Evolutionary conservation across 2,113 vertebrate species (phyloP).

Genomic region (Pardalotus punctatus): DNA sequence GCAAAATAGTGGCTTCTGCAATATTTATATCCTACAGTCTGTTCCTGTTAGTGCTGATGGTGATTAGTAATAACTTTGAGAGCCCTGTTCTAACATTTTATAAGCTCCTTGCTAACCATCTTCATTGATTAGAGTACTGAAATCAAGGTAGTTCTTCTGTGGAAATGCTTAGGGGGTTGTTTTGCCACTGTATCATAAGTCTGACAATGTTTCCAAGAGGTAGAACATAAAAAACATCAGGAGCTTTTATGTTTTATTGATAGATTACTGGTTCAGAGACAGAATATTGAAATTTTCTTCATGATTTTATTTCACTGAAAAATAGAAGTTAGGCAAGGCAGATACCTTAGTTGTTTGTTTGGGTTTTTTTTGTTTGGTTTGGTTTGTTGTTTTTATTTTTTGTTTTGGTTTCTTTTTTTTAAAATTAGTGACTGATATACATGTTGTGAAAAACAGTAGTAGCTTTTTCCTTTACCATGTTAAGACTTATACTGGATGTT

Average conservation of each 20-base stretch:
- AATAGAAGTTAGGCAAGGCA: not conserved
- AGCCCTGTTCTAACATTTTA: not conserved
- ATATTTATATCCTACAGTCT: not conserved
- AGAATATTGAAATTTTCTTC: not conserved
- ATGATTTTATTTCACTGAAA: not conserved
- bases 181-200: not conserved
- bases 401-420: not conserved
- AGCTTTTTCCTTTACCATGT: not conserved
- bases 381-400: rapidly evolving
- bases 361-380: no score
- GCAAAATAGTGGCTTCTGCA: not conserved
- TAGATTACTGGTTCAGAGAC: not conserved
- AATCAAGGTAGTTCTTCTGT: not conserved
- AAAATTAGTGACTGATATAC: not conserved
- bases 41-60: not conserved
- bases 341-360: rapidly evolving
- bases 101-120: not conserved
- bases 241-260: not conserved
- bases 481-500: not conserved
- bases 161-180: not conserved
- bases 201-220: not conserved
- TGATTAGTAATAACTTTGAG: not conserved
- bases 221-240: not conserved
- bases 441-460: not conserved
- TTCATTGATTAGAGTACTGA: not conserved